Evolutionary conservation across 2,888 invertebrate genomes (phyloP).

Genomic region (Zygogramma bicolorata): DNA sequence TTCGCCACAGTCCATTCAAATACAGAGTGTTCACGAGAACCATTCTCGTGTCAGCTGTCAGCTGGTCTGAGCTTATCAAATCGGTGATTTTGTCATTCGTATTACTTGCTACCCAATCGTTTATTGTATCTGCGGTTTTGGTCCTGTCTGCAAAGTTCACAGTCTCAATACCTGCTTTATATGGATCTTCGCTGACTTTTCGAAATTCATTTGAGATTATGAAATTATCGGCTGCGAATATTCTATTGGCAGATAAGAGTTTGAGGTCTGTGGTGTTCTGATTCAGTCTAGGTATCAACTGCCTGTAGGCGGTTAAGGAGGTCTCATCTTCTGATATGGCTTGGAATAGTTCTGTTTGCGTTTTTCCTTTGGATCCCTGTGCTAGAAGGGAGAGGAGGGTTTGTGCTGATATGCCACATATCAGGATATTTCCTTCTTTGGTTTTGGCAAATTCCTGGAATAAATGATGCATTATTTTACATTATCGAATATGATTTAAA

Average conservation of each 20-base stretch:
- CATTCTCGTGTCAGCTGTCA: slow-evolving; percentile 52
- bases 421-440: slow-evolving; percentile 49
- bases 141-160: slow-evolving; percentile 51
- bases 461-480: not conserved
- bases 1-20: slow-evolving; percentile 59
- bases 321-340: slow-evolving; percentile 39
- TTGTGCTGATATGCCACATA: slow-evolving; percentile 57
- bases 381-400: slow-evolving; percentile 54
- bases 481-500: not conserved
- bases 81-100: slow-evolving; percentile 62
- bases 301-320: slow-evolving; percentile 35
- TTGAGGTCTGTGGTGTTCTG: slow-evolving; percentile 36
- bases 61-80: slow-evolving; percentile 49
- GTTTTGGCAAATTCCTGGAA: slow-evolving; percentile 48
- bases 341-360: slow-evolving; percentile 48
- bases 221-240: slow-evolving; percentile 73
- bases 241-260: slow-evolving; percentile 64
- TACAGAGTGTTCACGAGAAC: slow-evolving; percentile 62
- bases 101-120: slow-evolving; percentile 49
- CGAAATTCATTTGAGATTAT: slow-evolving; percentile 70
- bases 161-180: slow-evolving; percentile 63
- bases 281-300: slow-evolving; percentile 37
- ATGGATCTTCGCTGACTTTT: slow-evolving; percentile 67
- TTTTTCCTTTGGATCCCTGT: slow-evolving; percentile 55
- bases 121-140: slow-evolving; percentile 53